Evolutionary conservation across 2,888 invertebrate genomes (phyloP).

Genomic region (Theretra japonica): DNA sequence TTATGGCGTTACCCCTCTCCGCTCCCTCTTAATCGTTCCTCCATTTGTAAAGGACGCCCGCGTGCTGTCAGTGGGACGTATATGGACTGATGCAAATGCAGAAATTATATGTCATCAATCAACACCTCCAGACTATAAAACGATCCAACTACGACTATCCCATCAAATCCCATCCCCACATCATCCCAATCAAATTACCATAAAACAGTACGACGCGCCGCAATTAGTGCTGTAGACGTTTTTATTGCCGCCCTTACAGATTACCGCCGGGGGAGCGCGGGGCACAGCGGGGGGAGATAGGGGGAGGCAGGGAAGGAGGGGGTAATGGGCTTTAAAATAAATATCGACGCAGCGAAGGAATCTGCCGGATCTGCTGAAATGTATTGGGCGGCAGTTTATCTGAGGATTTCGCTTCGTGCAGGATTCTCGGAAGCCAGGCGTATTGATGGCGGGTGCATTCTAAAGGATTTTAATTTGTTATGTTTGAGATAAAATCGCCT

Average conservation of each 20-base stretch:
- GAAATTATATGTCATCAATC: too few relatives aligned
- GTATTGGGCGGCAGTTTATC: slow-evolving; percentile 18
- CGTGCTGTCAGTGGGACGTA: too few relatives aligned
- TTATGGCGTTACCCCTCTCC: too few relatives aligned
- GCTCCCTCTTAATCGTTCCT: too few relatives aligned
- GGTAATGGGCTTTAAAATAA: slow-evolving; percentile 26
- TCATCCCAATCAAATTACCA: slow-evolving; percentile 36
- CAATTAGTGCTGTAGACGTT: slow-evolving; percentile 37
- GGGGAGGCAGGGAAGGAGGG: not conserved
- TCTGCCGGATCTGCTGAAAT: slow-evolving; percentile 18
- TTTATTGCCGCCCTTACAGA: slow-evolving; percentile 30
- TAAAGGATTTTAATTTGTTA: slow-evolving; percentile 8
- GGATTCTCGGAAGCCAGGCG: not conserved
- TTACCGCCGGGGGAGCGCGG: not conserved
- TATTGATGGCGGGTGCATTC: not conserved
- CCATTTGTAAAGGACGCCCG: too few relatives aligned
- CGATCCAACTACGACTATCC: not conserved
- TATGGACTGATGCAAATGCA: too few relatives aligned
- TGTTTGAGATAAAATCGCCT: not conserved
- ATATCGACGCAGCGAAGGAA: slow-evolving; percentile 16
- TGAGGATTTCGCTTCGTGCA: not conserved
- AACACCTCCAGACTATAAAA: not conserved
- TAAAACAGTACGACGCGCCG: slow-evolving; percentile 33
- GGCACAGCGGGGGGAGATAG: not conserved
- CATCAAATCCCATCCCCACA: not conserved